These are phyloP conservation scores for Nannoperca obscura DNA, from an alignment of 2,797 vertebrate species.

Conservation along the genomic window DNA sequence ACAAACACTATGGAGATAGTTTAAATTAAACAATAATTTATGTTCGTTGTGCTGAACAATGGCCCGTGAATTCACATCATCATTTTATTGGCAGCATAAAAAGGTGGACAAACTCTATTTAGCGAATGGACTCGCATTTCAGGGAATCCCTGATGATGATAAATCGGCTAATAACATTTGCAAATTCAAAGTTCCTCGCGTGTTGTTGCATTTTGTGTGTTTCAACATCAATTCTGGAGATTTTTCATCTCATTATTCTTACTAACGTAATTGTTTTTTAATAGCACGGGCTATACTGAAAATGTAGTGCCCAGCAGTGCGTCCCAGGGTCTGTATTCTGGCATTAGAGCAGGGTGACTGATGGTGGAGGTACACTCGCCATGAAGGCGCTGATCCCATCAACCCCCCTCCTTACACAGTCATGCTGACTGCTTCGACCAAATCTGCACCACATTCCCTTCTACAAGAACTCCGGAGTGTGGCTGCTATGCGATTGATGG, in stretches of 20 bases:
- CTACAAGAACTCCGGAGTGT: conserved; percentile 48
- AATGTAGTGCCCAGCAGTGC: conserved; percentile 29
- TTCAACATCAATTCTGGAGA: conserved; percentile 29
- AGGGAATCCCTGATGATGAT: conserved; percentile 26
- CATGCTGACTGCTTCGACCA: conserved; percentile 29
- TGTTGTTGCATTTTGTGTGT: conserved; percentile 24
- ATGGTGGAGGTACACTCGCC: conserved; percentile 48
- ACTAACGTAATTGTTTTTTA: conserved; percentile 23
- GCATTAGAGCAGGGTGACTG: conserved; percentile 52
- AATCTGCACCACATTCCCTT: conserved; percentile 27
- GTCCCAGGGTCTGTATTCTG: conserved; percentile 34
- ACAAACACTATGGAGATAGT: conserved; percentile 6
- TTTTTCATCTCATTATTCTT: conserved; percentile 30
- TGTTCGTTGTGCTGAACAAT: conserved; percentile 5
- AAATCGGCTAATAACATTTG: conserved; percentile 37
- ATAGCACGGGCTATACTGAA: not conserved
- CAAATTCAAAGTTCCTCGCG: conserved; percentile 31
- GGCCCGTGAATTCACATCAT: conserved; percentile 14
- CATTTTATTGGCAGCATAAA: conserved; percentile 21
- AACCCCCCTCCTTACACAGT: conserved; percentile 7
- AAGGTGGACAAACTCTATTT: conserved; percentile 28
- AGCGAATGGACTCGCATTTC: conserved; percentile 6
- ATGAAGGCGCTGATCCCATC: conserved; percentile 48
- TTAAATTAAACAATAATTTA: conserved; percentile 10
- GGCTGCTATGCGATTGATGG: conserved; percentile 82